Conservation (phyloP, 2,888 invertebrate species). For the Ophion ellenae region DNA sequence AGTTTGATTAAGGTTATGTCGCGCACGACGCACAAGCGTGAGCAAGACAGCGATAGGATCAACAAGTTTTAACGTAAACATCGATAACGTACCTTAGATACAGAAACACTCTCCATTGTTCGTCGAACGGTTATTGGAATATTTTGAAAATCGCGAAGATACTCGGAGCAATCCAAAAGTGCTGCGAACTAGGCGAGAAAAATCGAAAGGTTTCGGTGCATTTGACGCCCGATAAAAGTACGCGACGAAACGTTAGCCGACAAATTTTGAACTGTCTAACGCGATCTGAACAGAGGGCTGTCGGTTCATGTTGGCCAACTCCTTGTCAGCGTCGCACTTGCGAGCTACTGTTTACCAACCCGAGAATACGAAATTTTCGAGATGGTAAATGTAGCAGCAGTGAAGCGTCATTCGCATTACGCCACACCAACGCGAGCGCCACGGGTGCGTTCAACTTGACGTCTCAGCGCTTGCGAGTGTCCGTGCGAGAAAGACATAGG, state of each 20-base stretch:
- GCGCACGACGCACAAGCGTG: constrained; percentile 19
- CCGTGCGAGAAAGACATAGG: too few species aligned
- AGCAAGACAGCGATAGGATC: constrained; percentile 65
- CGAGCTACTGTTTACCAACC: not conserved
- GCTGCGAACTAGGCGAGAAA: not conserved
- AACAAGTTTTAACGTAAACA: constrained; percentile 74
- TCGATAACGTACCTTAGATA: constrained; percentile 78
- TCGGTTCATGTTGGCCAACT: too few species aligned
- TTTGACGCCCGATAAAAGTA: not conserved
- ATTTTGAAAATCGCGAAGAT: not conserved
- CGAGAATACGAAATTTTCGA: not conserved
- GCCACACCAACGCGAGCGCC: too few species aligned
- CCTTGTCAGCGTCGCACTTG: not conserved
- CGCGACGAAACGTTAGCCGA: not conserved
- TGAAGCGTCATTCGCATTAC: not conserved
- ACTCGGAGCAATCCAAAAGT: constrained; percentile 2
- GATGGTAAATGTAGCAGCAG: not conserved
- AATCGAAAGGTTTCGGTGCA: not conserved
- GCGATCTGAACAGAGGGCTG: not conserved
- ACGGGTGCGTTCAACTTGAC: too few species aligned
- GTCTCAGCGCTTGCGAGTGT: too few species aligned
- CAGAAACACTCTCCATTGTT: constrained; percentile 79
- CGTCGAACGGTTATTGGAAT: not conserved
- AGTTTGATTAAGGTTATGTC: constrained; percentile 72
- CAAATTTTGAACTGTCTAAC: not conserved